phyloP scores from a whole-genome alignment of 1,140 invertebrate genomes.

The Coptotermes formosanus region DNA sequence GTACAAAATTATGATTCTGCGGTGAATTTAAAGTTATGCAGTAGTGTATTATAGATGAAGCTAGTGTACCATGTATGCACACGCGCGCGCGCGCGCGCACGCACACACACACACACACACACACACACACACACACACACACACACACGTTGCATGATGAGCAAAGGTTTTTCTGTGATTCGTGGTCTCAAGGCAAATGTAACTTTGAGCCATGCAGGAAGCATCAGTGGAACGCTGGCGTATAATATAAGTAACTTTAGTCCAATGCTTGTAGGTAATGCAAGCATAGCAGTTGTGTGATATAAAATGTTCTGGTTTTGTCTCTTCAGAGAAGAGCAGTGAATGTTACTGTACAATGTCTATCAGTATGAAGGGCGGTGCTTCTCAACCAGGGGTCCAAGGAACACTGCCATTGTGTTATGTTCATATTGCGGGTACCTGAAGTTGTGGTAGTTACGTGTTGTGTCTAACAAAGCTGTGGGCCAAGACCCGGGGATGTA shows the following conservation, averaged over 20 bases:
- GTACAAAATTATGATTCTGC: not conserved
- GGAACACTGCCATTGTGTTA: not conserved
- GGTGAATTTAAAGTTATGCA: not conserved
- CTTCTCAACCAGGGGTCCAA: constrained; percentile 12
- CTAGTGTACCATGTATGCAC: not conserved
- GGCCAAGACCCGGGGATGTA: not conserved
- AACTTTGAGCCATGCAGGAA: not conserved
- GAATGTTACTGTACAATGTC: not conserved
- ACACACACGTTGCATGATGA: not conserved
- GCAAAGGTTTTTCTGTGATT: constrained; percentile 5
- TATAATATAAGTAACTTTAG: not conserved
- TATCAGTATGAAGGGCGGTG: not conserved
- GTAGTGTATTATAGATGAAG: not conserved
- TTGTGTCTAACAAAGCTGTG: not conserved
- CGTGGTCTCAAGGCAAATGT: not conserved
- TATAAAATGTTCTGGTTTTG: not conserved
- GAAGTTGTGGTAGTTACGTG: not conserved
- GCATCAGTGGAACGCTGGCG: not conserved
- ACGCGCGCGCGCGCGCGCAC: no score
- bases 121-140: not conserved
- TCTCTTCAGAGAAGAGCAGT: constrained; percentile 26
- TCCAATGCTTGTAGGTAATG: not conserved
- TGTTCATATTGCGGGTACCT: constrained; percentile 18
- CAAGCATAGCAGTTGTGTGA: constrained; percentile 13
- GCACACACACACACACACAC: not conserved